Evolutionary conservation across 1,140 invertebrate species (phyloP).

Genomic region (Euwallacea fornicatus): DNA sequence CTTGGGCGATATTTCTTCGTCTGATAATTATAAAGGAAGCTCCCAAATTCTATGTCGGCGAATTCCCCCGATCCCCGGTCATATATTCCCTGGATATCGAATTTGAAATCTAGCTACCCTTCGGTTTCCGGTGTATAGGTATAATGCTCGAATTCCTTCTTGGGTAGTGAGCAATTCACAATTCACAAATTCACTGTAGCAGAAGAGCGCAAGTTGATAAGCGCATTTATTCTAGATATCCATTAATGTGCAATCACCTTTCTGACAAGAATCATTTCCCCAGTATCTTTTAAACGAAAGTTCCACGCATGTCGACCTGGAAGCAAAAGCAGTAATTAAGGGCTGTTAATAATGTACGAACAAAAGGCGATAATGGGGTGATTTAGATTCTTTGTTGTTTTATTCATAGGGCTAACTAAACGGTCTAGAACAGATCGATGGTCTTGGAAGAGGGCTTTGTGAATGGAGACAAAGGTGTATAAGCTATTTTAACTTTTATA

Average conservation of each 20-base stretch:
- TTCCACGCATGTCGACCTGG: constrained; percentile 8
- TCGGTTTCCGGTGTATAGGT: neutral
- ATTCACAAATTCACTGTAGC: neutral
- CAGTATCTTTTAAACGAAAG: constrained; percentile 4
- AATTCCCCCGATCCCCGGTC: neutral
- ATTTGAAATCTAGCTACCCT: constrained; percentile 5
- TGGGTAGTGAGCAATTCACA: neutral
- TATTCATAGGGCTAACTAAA: constrained; percentile 32
- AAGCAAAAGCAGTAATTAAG: constrained; percentile 28
- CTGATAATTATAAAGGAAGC: constrained; percentile 3
- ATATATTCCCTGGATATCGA: constrained; percentile 1
- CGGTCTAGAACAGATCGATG: neutral
- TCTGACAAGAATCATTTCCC: too few relatives aligned
- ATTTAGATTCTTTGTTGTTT: constrained; percentile 31
- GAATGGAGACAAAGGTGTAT: too few relatives aligned
- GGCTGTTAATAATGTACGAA: constrained; percentile 32
- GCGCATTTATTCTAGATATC: too few relatives aligned
- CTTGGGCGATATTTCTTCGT: constrained; percentile 1
- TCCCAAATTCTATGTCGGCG: constrained; percentile 4
- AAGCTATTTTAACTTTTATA: too few relatives aligned
- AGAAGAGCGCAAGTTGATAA: neutral
- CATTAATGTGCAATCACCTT: too few relatives aligned
- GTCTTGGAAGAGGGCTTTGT: too few relatives aligned
- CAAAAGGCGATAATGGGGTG: constrained; percentile 32
- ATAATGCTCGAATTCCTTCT: neutral